Evolutionary conservation across 2,113 vertebrate species (phyloP), one percentile per base, ranked within the genome.

Genomic region (Lynx canadensis): DNA sequence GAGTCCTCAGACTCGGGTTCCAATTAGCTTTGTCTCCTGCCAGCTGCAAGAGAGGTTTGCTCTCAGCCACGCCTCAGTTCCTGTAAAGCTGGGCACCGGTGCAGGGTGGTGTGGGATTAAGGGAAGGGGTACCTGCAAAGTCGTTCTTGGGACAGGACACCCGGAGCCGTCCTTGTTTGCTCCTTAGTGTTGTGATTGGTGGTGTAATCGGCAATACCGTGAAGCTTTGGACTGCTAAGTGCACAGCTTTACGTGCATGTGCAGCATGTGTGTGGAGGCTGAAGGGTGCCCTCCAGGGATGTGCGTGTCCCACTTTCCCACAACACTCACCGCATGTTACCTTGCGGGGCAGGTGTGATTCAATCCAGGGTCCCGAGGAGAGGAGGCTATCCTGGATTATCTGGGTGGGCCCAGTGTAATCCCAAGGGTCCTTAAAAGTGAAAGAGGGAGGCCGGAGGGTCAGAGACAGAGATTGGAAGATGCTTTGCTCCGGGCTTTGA

Each of bases 111-210:
- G 1, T 60, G 38, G 65, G n/a, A 23, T 11, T 6, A 25, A 71
- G 25, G 7, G 57, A 66, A 73, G 36, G 31, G 45, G 60, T 57
- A 1, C 36, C 0, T 0, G 63, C 41, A 41, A 38, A 25, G 90
- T 48, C 14, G 0, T 1, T 1, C 48, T 48, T 1, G 1, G 19
- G 27, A 36, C 0, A 0, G 25, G n/a, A 55, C 55, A 6, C 41
- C 74, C 1, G 38, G 23, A 55, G 65, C 38, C 52, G 36, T 79
- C 38, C 25, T 15, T 14, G 16, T 76, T 52, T 27, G 50, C 38
- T 71, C 57, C 33, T 78, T 52, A 21, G 21, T 23, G 36, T n/a
- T 63, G 25, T 21, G 48, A 12, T 60, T 14, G 11, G 55, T n/a
- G 36, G 27, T 23, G 0, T 27, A 13, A 14, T 55, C 55, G 27